phyloP scores from a whole-genome alignment of 1,140 invertebrate genomes.

The Cyrtorhinus lividipennis region DNA sequence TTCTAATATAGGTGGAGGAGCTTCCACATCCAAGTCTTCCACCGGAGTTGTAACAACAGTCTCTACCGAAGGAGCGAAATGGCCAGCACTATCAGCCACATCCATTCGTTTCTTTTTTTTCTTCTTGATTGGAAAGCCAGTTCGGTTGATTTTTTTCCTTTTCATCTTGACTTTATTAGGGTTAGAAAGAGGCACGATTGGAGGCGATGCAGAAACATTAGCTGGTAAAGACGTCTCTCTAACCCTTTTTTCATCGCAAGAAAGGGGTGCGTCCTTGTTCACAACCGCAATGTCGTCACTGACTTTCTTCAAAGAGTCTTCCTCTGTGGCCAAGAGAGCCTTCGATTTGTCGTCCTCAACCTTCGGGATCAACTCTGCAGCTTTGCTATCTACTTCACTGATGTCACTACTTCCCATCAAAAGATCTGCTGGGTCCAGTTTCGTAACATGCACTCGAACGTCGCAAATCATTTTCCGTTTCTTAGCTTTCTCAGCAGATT shows the following conservation, averaged over 20 bases:
- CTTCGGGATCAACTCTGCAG: not conserved
- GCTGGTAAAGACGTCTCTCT: too few relatives aligned
- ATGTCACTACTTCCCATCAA: conserved; percentile 24
- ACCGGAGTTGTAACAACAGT: conserved; percentile 15
- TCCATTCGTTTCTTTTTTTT: conserved; percentile 61
- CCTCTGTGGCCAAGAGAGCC: too few relatives aligned
- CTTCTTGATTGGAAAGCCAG: conserved; percentile 70
- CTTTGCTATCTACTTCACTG: not conserved
- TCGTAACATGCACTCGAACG: conserved; percentile 37
- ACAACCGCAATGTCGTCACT: too few relatives aligned
- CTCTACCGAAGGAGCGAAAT: too few relatives aligned
- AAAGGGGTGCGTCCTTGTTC: too few relatives aligned
- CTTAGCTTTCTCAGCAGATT: conserved; percentile 28
- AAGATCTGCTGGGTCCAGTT: conserved; percentile 32
- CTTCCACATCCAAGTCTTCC: conserved; percentile 11
- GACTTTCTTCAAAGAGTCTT: not conserved
- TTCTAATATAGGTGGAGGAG: conserved; percentile 22
- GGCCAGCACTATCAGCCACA: too few relatives aligned
- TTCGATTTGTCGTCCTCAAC: not conserved
- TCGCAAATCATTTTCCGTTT: conserved; percentile 40
- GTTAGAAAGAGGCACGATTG: not conserved
- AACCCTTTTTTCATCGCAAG: not conserved
- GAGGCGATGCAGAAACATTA: not conserved
- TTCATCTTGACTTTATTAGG: conserved; percentile 29
- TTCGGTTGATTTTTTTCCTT: conserved; percentile 61